Conservation (phyloP, 2,888 invertebrate genomes). For the Phortica okadai region DNA sequence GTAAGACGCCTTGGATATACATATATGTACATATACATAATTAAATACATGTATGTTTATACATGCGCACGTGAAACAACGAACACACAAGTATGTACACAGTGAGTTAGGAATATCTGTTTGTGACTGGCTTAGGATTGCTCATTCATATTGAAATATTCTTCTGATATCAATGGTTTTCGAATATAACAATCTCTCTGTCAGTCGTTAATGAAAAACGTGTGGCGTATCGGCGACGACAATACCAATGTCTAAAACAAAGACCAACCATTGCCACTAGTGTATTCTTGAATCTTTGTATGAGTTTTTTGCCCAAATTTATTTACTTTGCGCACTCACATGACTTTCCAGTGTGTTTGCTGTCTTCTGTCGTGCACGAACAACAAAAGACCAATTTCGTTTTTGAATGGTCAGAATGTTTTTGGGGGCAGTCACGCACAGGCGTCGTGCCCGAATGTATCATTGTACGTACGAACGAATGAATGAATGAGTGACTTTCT, state of each 20-base stretch:
- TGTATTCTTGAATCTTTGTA: not conserved
- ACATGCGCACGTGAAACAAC: not conserved
- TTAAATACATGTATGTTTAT: not conserved
- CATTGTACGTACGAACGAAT: not conserved
- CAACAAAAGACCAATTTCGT: conserved; percentile 73
- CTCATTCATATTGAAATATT: conserved; percentile 60
- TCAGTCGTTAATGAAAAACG: conserved; percentile 25
- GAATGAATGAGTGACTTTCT: not conserved
- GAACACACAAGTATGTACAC: not conserved
- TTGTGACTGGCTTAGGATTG: conserved; percentile 67
- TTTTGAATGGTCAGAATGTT: conserved; percentile 75
- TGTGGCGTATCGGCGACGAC: not conserved
- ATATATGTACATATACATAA: not conserved
- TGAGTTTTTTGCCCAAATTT: not conserved
- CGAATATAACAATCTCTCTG: conserved; percentile 49
- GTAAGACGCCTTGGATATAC: not conserved
- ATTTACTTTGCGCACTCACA: conserved; percentile 1
- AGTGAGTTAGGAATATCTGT: conserved; percentile 52
- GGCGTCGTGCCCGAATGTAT: conserved; percentile 51
- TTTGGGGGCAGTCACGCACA: conserved; percentile 59
- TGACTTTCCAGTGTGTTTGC: conserved; percentile 9
- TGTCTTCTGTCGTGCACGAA: conserved; percentile 37
- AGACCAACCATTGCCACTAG: conserved; percentile 26
- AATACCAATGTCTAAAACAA: not conserved
- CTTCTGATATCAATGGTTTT: conserved; percentile 54